These are phyloP conservation scores for Tapirus terrestris DNA, from an alignment of 2,113 vertebrate genomes.

Conservation along the genomic window DNA sequence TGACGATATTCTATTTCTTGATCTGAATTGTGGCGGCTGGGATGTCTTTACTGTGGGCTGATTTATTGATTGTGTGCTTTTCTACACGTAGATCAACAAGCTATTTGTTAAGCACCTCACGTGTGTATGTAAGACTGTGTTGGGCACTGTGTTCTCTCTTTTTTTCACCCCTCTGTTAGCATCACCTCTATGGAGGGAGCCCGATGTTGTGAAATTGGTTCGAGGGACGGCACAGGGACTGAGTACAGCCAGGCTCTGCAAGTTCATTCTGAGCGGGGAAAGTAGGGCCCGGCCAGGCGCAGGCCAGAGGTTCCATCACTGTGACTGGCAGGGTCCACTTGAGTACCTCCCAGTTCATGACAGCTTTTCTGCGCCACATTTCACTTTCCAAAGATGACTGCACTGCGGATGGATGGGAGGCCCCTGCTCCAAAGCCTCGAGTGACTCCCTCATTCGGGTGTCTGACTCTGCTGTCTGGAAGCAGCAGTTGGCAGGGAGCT, in stretches of 20 bases:
- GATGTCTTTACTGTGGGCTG: neutral
- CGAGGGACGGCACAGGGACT: neutral
- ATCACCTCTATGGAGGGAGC: neutral
- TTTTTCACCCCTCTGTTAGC: neutral
- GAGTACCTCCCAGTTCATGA: neutral
- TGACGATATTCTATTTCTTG: neutral
- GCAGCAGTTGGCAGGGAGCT: neutral
- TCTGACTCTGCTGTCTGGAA: neutral
- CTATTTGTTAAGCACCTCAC: neutral
- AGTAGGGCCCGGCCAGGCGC: neutral
- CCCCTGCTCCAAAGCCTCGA: neutral
- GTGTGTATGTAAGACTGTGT: neutral
- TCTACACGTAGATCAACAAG: neutral
- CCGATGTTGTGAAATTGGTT: neutral
- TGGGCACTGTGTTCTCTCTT: neutral
- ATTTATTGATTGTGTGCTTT: neutral
- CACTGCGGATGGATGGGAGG: neutral
- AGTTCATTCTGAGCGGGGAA: neutral
- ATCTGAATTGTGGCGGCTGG: neutral
- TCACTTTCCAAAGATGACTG: neutral
- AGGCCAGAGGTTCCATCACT: neutral
- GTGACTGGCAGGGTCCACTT: neutral
- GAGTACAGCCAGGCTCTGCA: neutral
- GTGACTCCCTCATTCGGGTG: neutral
- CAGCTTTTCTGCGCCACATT: neutral